Evolutionary conservation across 2,888 invertebrate species (phyloP), one percentile per base, ranked within the genome.

Genomic region (Scaptomyza polygonia): DNA sequence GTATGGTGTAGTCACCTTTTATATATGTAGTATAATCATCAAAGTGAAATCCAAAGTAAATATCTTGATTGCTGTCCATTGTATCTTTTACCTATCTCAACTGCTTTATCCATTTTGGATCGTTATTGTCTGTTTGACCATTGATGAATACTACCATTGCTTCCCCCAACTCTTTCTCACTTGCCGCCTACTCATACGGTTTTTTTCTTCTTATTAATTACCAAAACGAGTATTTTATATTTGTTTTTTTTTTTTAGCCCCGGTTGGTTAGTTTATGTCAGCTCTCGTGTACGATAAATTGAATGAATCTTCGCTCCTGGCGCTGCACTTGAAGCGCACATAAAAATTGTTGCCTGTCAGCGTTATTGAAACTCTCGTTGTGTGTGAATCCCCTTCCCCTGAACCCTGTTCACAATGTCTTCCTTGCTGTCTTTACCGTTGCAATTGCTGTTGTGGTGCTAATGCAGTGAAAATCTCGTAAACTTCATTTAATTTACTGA

Each of bases 341-440:
- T 80, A 66, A 84, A 83, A 86, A 83, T 83, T 79, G 84, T 76
- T 77, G 77, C 66, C 65, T 79, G 83, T 84, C 86, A 83, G 73
- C 65, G 43, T 59, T 63, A n/a, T 34, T 34, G 34, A 34, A 34
- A 34, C 34, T n/a, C n/a, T 34, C n/a, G n/a, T n/a, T 21, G 21
- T 21, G 34, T 5, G 6, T 1, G 11, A n/a, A n/a, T 11, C 18
- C 11, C 21, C 21, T n/a, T n/a, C n/a, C n/a, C n/a, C n/a, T n/a
- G n/a, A 40, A 27, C n/a, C 21, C 21, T 2, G 21, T 21, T 21
- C 21, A 30, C n/a, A 25, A n/a, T 32, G 40, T 49, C 14, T 56
- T 21, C 52, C 39, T 36, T 36, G n/a, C n/a, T 56, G 36, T 34
- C 42, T 49, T 68, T 72, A 52, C 63, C 67, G 72, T 68, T 72